A percentile compares a stretch with the other conserved stretches of the same genome.
Conservation (phyloP, 2,797 vertebrate genomes). For the Chrosomus eos region DNA sequence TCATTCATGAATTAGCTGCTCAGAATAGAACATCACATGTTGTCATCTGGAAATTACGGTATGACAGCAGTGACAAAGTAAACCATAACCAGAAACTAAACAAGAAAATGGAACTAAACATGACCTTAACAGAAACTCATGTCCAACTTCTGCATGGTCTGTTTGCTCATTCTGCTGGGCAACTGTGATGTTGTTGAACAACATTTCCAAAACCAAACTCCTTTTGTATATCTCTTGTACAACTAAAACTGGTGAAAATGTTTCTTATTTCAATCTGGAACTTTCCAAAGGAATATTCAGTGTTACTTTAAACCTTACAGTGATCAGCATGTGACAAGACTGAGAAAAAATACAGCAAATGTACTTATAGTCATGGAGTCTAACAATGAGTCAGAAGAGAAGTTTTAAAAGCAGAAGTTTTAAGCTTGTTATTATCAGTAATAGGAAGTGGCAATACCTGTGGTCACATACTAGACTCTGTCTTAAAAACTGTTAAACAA, state of each 20-base stretch:
- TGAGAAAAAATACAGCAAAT: neutral
- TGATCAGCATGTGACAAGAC: neutral
- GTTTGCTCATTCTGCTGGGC: neutral
- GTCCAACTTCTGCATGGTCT: neutral
- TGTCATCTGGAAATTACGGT: neutral
- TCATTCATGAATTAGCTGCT: neutral
- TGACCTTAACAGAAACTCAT: neutral
- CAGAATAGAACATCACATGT: neutral
- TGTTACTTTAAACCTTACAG: neutral
- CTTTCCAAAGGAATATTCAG: neutral
- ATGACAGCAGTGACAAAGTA: neutral
- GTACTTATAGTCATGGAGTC: too few relatives aligned
- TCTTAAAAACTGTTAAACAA: neutral
- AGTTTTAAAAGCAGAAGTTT: neutral
- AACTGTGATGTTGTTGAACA: neutral
- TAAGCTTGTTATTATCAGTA: neutral
- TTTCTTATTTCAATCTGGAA: neutral
- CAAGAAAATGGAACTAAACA: neutral
- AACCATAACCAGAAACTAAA: neutral
- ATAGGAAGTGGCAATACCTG: neutral
- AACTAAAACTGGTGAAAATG: neutral
- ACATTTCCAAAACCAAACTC: neutral
- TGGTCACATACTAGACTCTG: neutral
- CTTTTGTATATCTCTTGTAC: neutral
- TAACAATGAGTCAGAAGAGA: neutral